These are phyloP conservation scores for Hippoglossus stenolepis DNA, from an alignment of 2,113 vertebrate species.

Conservation along the genomic window DNA sequence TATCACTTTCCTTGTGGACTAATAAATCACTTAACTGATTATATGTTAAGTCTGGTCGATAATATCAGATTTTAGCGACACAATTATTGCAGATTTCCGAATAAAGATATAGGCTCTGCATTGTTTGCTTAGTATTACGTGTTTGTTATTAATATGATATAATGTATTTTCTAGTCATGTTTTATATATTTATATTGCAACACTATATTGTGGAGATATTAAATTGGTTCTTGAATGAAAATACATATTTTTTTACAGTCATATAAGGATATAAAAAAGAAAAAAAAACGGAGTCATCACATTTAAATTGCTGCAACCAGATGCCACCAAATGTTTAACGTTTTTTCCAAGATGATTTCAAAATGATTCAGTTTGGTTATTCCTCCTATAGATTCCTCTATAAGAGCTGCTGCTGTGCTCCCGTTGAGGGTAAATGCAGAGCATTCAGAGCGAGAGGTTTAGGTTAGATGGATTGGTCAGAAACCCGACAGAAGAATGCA, in stretches of 20 bases:
- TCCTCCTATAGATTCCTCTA: background rate
- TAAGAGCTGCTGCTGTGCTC: too few relatives aligned
- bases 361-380: background rate
- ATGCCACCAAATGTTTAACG: background rate
- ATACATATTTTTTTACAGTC: too few relatives aligned
- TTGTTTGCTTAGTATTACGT: too few relatives aligned
- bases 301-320: background rate
- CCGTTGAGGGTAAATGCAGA: background rate
- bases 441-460: background rate
- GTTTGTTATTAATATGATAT: too few relatives aligned
- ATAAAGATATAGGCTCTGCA: too few relatives aligned
- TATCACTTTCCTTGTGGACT: background rate
- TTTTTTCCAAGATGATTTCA: background rate
- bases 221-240: too few relatives aligned
- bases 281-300: background rate
- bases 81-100: background rate
- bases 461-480: background rate
- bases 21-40: background rate
- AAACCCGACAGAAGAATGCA: conserved; percentile 7
- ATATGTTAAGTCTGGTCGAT: background rate
- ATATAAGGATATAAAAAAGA: too few relatives aligned
- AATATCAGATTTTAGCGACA: background rate
- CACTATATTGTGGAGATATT: too few relatives aligned
- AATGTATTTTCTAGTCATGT: too few relatives aligned
- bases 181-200: too few relatives aligned